Conservation (phyloP, 2,797 vertebrate species). For the Hippoglossus hippoglossus region DNA sequence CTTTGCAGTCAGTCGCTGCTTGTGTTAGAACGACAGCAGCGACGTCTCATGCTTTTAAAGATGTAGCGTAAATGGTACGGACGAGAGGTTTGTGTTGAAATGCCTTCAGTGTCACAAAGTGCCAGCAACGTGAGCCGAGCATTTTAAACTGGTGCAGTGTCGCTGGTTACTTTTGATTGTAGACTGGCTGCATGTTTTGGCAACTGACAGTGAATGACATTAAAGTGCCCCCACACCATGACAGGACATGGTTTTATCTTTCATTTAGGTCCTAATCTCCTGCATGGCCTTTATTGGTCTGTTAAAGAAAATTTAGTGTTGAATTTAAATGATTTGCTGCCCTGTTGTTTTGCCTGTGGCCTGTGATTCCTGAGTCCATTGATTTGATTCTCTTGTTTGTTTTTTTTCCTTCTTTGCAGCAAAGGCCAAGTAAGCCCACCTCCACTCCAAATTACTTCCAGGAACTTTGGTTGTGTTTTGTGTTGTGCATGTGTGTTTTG, state of each 20-base stretch:
- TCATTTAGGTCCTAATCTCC: conserved; percentile 12
- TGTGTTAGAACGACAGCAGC: conserved; percentile 15
- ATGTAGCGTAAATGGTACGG: conserved; percentile 38
- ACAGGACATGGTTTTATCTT: conserved; percentile 6
- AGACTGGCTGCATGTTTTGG: conserved; percentile 8
- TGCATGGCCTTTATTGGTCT: conserved; percentile 51
- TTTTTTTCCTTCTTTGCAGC: conserved; percentile 73
- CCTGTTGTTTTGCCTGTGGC: conserved; percentile 33
- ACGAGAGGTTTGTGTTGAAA: conserved; percentile 34
- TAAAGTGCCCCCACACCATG: conserved; percentile 29
- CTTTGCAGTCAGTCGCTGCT: conserved; percentile 31
- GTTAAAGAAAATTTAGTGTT: conserved; percentile 11
- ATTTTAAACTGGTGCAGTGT: conserved; percentile 6
- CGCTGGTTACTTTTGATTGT: conserved; percentile 44
- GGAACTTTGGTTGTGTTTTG: conserved; percentile 80
- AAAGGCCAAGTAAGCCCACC: conserved; percentile 73
- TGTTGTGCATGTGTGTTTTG: conserved; percentile 85
- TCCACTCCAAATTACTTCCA: conserved; percentile 72
- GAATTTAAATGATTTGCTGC: conserved; percentile 37
- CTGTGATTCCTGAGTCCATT: conserved; percentile 39
- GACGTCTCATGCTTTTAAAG: conserved; percentile 16
- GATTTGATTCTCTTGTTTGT: conserved; percentile 63
- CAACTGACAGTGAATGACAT: conserved; percentile 32
- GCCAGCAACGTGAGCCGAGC: conserved; percentile 42
- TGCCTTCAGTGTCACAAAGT: conserved; percentile 65